These are phyloP conservation scores for Loxodonta africana DNA, from an alignment of 2,113 vertebrate genomes.

Conservation along the genomic window DNA sequence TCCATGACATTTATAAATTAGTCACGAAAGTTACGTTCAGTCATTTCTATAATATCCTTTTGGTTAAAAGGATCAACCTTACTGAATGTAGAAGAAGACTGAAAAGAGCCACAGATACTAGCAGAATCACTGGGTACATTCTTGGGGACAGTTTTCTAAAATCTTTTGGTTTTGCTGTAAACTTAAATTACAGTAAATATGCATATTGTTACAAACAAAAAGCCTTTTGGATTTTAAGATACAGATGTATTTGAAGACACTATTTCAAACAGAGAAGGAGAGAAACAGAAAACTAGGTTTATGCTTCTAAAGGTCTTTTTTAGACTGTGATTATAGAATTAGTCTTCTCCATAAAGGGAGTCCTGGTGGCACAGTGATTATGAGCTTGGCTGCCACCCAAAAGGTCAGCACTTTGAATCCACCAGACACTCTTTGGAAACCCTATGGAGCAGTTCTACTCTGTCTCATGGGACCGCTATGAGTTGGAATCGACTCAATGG, in stretches of 20 bases:
- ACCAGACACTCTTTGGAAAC: no score
- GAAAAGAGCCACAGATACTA: no score
- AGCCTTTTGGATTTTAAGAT: conserved; percentile 14
- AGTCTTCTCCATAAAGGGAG: not conserved
- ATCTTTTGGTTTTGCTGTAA: not conserved
- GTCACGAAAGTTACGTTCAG: not conserved
- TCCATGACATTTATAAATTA: not conserved
- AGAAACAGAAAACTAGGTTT: not conserved
- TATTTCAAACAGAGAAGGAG: not conserved
- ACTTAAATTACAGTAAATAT: not conserved
- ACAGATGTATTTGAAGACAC: not conserved
- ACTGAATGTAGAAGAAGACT: not conserved
- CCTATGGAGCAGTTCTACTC: no score
- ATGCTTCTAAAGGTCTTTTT: not conserved
- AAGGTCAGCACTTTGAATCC: no score
- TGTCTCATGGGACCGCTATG: no score
- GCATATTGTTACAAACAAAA: not conserved
- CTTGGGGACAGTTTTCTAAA: not conserved
- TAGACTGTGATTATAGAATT: not conserved
- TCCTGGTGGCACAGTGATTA: no score
- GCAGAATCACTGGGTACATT: not conserved
- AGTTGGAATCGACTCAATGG: no score
- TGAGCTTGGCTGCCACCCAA: no score
- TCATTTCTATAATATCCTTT: not conserved
- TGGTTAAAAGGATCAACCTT: accelerated